phyloP scores from a whole-genome alignment of 2,113 vertebrate genomes.

The Oncorhynchus keta region DNA sequence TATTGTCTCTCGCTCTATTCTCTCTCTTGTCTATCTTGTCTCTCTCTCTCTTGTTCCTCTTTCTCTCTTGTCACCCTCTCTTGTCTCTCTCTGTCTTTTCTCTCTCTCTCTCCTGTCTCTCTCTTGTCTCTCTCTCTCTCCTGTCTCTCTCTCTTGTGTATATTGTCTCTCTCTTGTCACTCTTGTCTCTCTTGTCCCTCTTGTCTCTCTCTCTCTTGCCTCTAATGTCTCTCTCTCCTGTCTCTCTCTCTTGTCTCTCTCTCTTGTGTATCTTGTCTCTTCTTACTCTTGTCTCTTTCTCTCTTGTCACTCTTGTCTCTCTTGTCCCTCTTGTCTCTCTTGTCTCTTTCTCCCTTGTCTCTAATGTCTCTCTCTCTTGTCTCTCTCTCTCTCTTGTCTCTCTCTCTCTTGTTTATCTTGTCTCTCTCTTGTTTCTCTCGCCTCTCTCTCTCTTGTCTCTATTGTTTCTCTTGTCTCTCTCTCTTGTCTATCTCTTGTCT shows the following conservation, averaged over 20 bases:
- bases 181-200: no score
- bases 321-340: neutral
- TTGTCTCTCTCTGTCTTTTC: no score
- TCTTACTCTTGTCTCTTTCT: neutral
- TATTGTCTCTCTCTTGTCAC: no score
- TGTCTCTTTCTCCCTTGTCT: neutral
- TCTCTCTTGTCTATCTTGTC: no score
- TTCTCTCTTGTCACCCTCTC: neutral
- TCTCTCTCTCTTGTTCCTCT: neutral
- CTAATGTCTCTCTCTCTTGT: neutral
- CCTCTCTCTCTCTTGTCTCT: no score
- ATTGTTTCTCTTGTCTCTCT: no score
- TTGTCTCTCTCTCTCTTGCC: neutral
- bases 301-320: no score
- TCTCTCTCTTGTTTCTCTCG: no score
- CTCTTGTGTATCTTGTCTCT: no score
- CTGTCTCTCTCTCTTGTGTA: neutral
- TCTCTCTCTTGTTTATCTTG: neutral
- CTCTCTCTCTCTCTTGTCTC: neutral
- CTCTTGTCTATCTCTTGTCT: neutral
- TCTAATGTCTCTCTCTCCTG: neutral
- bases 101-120: no score
- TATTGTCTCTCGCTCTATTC: no score
- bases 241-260: neutral
- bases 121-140: neutral